Percentiles rank a stretch among this genome's conserved stretches.
Conservation (phyloP, 2,113 vertebrate species). For the Psophia crepitans region DNA sequence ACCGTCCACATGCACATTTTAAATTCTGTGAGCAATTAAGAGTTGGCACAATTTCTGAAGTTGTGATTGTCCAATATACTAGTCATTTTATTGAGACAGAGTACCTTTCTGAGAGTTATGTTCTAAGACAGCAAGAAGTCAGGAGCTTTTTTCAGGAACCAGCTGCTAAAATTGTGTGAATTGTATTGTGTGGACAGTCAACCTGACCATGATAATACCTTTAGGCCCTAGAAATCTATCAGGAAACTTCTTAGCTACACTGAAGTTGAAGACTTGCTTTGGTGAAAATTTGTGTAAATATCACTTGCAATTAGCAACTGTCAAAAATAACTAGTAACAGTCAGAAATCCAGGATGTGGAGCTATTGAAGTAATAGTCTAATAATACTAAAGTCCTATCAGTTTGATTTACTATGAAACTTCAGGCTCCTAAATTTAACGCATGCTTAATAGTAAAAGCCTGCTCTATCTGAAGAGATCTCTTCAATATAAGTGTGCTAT, state of each 20-base stretch:
- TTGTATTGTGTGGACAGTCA: background rate
- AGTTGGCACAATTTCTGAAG: background rate
- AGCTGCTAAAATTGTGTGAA: background rate
- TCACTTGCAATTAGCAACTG: background rate
- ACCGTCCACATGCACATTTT: background rate
- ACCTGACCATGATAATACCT: background rate
- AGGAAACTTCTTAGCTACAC: background rate
- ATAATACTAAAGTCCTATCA: background rate
- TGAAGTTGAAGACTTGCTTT: background rate
- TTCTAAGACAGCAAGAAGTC: background rate
- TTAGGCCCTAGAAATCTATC: background rate
- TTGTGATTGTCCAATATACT: background rate
- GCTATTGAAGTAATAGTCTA: background rate
- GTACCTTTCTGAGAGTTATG: background rate
- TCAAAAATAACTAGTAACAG: background rate
- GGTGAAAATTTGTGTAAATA: background rate
- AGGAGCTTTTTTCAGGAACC: background rate
- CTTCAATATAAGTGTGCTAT: background rate
- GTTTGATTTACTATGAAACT: background rate
- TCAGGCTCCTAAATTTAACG: background rate
- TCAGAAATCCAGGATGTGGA: background rate
- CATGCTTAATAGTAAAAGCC: background rate
- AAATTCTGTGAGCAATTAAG: background rate
- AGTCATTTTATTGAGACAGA: background rate
- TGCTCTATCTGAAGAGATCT: background rate